Evolutionary conservation across 2,113 vertebrate genomes (phyloP).

Genomic region (Leptosomus discolor): DNA sequence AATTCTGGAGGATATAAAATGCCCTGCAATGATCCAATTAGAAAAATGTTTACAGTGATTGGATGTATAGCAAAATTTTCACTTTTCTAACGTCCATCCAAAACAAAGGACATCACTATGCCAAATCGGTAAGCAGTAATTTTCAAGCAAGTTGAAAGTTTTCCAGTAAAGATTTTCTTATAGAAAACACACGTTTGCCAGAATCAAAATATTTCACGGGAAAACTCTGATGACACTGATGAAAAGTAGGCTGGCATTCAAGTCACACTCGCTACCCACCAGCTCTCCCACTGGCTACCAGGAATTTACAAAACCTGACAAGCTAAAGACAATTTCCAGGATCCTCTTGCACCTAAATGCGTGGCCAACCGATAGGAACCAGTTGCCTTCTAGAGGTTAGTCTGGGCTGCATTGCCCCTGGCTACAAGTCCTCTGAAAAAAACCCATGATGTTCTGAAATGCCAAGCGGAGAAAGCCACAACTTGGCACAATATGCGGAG

Average conservation of each 20-base stretch:
- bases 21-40: not conserved
- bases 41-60: not conserved
- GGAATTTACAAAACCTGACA: not conserved
- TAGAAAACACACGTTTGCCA: not conserved
- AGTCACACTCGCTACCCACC: fast-evolving
- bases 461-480: not conserved
- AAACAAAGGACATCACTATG: not conserved
- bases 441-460: not conserved
- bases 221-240: not conserved
- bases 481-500: fast-evolving
- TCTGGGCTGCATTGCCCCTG: not conserved
- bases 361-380: not conserved
- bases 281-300: not conserved
- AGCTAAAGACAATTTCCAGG: not conserved
- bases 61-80: not conserved
- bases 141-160: not conserved
- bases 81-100: not conserved
- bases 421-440: not conserved
- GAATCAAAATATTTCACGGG: not conserved
- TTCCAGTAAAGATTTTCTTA: not conserved
- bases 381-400: not conserved
- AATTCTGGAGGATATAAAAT: not conserved
- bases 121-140: not conserved
- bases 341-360: not conserved
- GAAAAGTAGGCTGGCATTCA: not conserved